phyloP scores from a whole-genome alignment of 2,113 vertebrate species.

The Pavo muticus region DNA sequence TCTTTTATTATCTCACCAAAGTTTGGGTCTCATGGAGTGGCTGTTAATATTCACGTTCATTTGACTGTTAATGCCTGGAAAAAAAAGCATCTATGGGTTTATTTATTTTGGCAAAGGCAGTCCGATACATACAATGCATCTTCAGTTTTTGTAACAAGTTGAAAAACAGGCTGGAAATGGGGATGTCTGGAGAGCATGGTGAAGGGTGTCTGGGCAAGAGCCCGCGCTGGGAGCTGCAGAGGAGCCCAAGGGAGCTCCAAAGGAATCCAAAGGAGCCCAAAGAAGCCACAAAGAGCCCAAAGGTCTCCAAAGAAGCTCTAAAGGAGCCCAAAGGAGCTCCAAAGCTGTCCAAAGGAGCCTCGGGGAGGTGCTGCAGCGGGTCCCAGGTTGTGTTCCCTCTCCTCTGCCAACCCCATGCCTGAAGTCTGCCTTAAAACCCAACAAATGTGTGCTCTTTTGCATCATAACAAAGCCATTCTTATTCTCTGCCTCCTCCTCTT shows the following conservation, averaged over 20 bases:
- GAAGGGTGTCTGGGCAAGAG: not conserved
- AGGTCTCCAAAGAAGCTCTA: not conserved
- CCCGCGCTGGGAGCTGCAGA: not conserved
- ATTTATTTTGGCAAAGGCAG: constrained; percentile 59
- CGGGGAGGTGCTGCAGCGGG: not conserved
- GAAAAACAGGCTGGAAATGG: constrained; percentile 20
- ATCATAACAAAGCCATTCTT: not conserved
- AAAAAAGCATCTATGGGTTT: constrained; percentile 36
- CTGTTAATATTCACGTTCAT: not conserved
- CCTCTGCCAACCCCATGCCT: not conserved
- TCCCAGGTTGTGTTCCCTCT: not conserved
- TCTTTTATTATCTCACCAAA: constrained; percentile 17
- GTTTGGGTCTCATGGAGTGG: not conserved
- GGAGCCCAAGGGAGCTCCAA: not conserved
- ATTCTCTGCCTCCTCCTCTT: not conserved
- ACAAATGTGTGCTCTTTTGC: not conserved
- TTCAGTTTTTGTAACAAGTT: constrained; percentile 15
- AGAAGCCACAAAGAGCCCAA: not conserved
- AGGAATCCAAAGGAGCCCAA: not conserved
- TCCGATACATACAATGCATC: constrained; percentile 18
- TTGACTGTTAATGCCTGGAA: not conserved
- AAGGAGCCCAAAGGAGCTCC: not conserved
- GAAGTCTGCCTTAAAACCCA: not conserved
- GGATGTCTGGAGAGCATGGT: not conserved
- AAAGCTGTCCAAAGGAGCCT: too few relatives aligned